These are phyloP conservation scores for Sitobion miscanthi DNA, from an alignment of 1,140 invertebrate genomes.

Conservation along the genomic window DNA sequence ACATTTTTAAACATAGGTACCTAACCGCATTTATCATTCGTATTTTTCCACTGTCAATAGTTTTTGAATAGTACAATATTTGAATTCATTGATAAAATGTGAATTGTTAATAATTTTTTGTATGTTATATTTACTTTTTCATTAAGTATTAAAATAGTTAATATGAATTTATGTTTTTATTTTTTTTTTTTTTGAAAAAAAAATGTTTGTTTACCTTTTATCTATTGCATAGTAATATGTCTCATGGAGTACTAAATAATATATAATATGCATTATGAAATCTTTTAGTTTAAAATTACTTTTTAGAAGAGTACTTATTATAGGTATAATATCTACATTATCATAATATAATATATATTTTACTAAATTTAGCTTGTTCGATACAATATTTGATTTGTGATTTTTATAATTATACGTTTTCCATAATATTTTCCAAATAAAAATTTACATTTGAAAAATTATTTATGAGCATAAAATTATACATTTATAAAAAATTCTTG, in stretches of 20 bases:
- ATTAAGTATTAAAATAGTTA: no score
- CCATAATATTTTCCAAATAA: not conserved
- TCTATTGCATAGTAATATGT: no score
- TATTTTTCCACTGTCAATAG: not conserved
- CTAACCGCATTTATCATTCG: not conserved
- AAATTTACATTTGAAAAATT: not conserved
- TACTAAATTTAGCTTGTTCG: not conserved
- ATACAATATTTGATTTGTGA: not conserved
- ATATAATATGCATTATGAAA: no score
- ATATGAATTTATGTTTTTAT: no score
- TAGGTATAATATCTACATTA: no score
- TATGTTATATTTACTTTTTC: not conserved
- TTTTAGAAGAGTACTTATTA: not conserved
- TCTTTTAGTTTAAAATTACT: not conserved
- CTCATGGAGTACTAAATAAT: no score
- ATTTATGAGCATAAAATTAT: not conserved
- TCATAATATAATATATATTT: not conserved
- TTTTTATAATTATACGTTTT: not conserved
- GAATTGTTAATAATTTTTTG: not conserved
- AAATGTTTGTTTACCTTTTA: not conserved
- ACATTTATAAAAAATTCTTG: not conserved
- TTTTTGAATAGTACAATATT: not conserved
- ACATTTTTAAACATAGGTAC: not conserved
- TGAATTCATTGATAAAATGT: not conserved
- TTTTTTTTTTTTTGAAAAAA: not conserved